Base-by-base conservation (phyloP, 2,888 invertebrate species). In the Nomada lathburiana region DNA sequence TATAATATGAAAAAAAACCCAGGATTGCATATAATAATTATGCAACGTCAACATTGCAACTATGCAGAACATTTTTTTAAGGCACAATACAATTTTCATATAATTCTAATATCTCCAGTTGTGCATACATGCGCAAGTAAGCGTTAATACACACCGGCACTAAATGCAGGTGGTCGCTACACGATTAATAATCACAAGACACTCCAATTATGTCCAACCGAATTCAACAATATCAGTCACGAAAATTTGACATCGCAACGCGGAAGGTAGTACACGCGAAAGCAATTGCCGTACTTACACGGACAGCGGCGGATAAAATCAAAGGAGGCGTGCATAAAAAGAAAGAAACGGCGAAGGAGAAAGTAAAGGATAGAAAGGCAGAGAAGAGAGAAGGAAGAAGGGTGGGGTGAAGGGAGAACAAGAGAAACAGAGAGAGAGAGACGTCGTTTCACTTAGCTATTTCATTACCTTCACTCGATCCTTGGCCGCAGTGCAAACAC, bases 401-500 rank as follows among this genome's bases (percentile, higher is more conserved):
- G 29, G 23, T 65, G 50, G 76, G 67, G 44, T 42, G 42, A 63
- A 67, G 53, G 53, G 70, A 65, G 57, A 57, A 47, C 63, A 44
- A 68, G 57, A 57, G 63, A 60, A 67, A 67, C 63, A 65, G 73
- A 64, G 55, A 79, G 69, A 81, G 60, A 84, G 70, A 23, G 36
- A 71, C 60, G 67, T 70, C 79, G 88, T 84, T 82, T 86, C 86
- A 86, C 85, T 88, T 86, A 86, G 85, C 88, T 90, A 91, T 90
- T 90, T 90, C 90, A 91, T 91, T 91, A 91, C 91, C 90, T 90
- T 91, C 90, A 85, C 90, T 89, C 90, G 86, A 90, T 89, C 82
- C 88, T 84, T 85, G 79, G 88, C 82, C 86, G 82, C 88, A 88
- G 88, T 88, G 82, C 77, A 88, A 85, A 88, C 85, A 86, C 80